Base-by-base conservation (phyloP, 2,797 vertebrate species). In the Falco peregrinus region DNA sequence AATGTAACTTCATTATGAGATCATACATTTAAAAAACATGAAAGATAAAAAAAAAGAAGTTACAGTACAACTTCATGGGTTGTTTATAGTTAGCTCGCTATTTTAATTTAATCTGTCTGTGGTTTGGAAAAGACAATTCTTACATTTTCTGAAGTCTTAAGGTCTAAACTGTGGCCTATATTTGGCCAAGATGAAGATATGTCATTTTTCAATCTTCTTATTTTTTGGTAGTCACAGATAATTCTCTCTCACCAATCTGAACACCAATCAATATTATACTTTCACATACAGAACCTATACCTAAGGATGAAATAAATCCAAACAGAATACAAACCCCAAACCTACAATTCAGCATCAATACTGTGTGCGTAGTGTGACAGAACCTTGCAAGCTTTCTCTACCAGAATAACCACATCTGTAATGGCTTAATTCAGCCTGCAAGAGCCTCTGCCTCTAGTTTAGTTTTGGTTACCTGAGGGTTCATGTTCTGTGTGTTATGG, bases 131-230 rank as follows among this genome's bases (percentile, higher is more conserved):
- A 78, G 41, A 84, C 15, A 54, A 43, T 71, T 78, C 53, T 53
- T 89, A 57, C 0, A 3, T 77, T 77, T 65, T 71, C 73, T 75
- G 41, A 61, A n/a, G 7, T 64, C 48, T 74, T 39, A 63, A 29
- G 15, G 15, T 76, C 26, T 63, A 67, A 21, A 35, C 14, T 76
- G 17, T 21, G 14, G 13, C n/a, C 19, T n/a, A 4, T 48, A 41
- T 77, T 59, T 85, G 45, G 9, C 37, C 31, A 57, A 11, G 64
- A 37, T 11, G 48, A 80, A 67, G 26, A 50, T 67, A 31, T 0
- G 0, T 41, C 9, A 0, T 1, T 61, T 91, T 84, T 77, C 31
- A 53, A 1, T 65, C 14, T 88, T 68, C 3, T 2, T 4, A 16
- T 61, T 61, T 77, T 82, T 92, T 45, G 7, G 10, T 57, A 63